These are phyloP conservation scores for Alcis repandata DNA, from an alignment of 2,888 invertebrate species.

Conservation along the genomic window DNA sequence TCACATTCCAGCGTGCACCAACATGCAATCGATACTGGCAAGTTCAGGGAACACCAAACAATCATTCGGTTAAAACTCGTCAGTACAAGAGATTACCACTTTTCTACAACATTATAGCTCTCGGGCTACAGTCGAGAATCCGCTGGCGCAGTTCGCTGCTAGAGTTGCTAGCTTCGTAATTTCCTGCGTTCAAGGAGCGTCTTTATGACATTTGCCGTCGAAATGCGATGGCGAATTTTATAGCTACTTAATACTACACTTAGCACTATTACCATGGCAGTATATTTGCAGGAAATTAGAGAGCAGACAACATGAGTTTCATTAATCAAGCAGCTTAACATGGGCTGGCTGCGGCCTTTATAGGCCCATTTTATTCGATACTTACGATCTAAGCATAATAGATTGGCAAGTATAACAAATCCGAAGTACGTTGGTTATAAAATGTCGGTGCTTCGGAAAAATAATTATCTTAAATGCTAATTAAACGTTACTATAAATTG, in stretches of 20 bases:
- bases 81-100: conserved; percentile 33
- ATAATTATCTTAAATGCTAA: conserved; percentile 42
- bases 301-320: conserved; percentile 75
- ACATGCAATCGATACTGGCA: conserved; percentile 46
- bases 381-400: conserved; percentile 37
- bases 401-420: conserved; percentile 57
- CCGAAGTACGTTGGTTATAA: conserved; percentile 38
- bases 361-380: conserved; percentile 31
- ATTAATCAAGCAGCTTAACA: conserved; percentile 75
- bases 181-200: conserved; percentile 67
- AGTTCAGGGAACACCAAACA: conserved; percentile 43
- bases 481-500: conserved; percentile 27
- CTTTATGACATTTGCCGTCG: conserved; percentile 55
- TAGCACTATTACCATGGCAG: conserved; percentile 74
- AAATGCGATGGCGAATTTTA: conserved; percentile 57
- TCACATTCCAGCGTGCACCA: conserved; percentile 43
- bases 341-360: conserved; percentile 61
- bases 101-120: conserved; percentile 43
- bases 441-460: conserved; percentile 37
- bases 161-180: conserved; percentile 66
- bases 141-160: conserved; percentile 48
- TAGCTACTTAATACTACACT: conserved; percentile 67
- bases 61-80: conserved; percentile 28
- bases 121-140: conserved; percentile 41
- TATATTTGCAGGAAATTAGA: conserved; percentile 75